Conservation (phyloP, 2,888 invertebrate genomes). For the Pandemis heparana region DNA sequence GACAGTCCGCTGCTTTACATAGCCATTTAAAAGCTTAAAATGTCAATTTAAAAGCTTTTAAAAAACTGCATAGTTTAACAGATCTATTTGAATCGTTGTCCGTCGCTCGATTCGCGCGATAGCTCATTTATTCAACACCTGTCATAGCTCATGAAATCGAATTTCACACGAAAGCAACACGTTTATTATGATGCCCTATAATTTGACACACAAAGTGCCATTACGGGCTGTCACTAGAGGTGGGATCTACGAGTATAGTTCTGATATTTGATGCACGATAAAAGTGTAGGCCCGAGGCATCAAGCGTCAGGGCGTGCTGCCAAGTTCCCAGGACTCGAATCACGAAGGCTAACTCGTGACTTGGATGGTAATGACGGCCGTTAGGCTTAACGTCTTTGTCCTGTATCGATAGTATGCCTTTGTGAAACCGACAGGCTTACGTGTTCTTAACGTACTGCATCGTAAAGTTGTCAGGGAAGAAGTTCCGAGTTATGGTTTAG, state of each 20-base stretch:
- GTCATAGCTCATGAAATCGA: slow-evolving; percentile 21
- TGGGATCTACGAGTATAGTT: slow-evolving; percentile 18
- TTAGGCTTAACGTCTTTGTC: slow-evolving; percentile 57
- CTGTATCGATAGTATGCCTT: slow-evolving; percentile 46
- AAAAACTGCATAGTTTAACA: slow-evolving; percentile 18
- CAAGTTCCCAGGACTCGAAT: slow-evolving; percentile 56
- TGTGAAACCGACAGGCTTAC: slow-evolving; percentile 48
- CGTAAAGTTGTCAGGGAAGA: slow-evolving; percentile 1
- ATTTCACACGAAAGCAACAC: slow-evolving; percentile 19
- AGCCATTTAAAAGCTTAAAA: background rate
- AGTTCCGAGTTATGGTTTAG: background rate
- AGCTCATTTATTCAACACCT: slow-evolving; percentile 21
- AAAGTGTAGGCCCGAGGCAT: slow-evolving; percentile 45
- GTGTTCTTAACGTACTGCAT: background rate
- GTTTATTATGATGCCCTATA: slow-evolving; percentile 31
- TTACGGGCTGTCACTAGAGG: slow-evolving; percentile 38
- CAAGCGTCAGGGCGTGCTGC: slow-evolving; percentile 46
- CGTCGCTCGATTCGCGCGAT: background rate
- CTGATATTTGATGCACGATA: slow-evolving; percentile 33
- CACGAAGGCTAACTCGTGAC: slow-evolving; percentile 60
- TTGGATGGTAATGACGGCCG: slow-evolving; percentile 55
- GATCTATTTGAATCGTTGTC: background rate
- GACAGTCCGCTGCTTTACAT: background rate
- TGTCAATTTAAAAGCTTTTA: background rate
- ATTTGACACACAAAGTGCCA: slow-evolving; percentile 32